Base-by-base conservation (phyloP, 2,888 invertebrate species). In the Mesodorylaimus sp. region DNA sequence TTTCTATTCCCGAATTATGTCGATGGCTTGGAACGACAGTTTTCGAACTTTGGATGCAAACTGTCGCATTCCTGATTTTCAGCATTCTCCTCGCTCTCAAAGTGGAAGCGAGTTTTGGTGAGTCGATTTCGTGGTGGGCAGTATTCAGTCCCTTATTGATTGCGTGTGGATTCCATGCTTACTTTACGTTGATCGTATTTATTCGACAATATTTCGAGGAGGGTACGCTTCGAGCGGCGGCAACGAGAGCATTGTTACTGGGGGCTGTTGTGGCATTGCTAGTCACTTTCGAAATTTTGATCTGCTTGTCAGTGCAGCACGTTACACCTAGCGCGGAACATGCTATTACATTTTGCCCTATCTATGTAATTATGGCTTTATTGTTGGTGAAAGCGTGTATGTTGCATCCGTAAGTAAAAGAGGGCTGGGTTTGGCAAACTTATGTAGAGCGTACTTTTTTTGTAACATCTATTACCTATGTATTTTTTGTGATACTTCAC, bases 161-260 rank as follows among this genome's bases (percentile, higher is more conserved):
- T 37, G 83, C 84, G 58, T 88, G 91, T 73, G 85, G 83, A 27
- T 75, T 89, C 57, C 87, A 87, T 70, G 80, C 83, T 27, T 95
- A 95, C 68, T 93, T 93, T 68, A 85, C 87, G 64, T 79, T 86
- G 47, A 93, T 93, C 60, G 83, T 93, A 51, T 85, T 87, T 64
- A 85, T 95, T 60, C 76, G 95, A 60, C 83, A 85, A 79, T 80
- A 82, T 62, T 74, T 84, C n/a, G 60, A 61, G 62, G 83, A 83
- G 61, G 79, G 64, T 19, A 64, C 65, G 42, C 23, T 41, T 5
- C 7, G 38, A 32, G 5, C 25, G 37, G 38, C 47, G 21, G 3
- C 25, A n/a, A 5, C 21, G 3, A 19, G 47, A 16, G 37, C 25
- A 3, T 7, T 38, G 10, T 19, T 47, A n/a, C 24, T 47, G 37